A percentile compares a stretch with the other conserved stretches of the same genome.
Evolutionary conservation across 2,797 vertebrate species (phyloP).

Genomic region (Melanotaenia pygmaea): DNA sequence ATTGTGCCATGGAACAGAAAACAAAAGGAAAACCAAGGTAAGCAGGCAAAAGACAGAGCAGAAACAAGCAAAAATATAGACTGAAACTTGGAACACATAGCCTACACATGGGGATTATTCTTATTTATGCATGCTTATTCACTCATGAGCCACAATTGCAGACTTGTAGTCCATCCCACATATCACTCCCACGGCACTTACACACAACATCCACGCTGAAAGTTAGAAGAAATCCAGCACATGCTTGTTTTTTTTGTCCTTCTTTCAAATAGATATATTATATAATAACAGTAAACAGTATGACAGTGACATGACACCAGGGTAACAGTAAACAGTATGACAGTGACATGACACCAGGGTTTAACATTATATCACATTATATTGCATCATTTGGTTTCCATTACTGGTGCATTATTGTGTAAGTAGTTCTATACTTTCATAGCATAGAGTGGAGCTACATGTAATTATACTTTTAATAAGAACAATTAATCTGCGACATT

Average conservation of each 20-base stretch:
- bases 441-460: background rate
- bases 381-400: too few relatives aligned
- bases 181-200: slow-evolving; percentile 51
- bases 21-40: slow-evolving; percentile 58
- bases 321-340: too few relatives aligned
- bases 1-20: slow-evolving; percentile 51
- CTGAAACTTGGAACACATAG: slow-evolving; percentile 38
- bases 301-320: too few relatives aligned
- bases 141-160: slow-evolving; percentile 49
- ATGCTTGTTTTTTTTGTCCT: background rate
- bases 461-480: background rate
- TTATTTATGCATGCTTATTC: slow-evolving; percentile 47
- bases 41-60: slow-evolving; percentile 13
- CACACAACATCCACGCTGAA: slow-evolving; percentile 25
- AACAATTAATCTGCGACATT: background rate
- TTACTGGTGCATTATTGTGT: too few relatives aligned
- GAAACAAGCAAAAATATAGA: slow-evolving; percentile 17
- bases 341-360: too few relatives aligned
- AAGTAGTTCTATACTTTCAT: too few relatives aligned
- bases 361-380: too few relatives aligned
- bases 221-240: background rate
- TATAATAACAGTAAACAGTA: too few relatives aligned
- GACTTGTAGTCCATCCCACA: slow-evolving; percentile 62
- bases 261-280: too few relatives aligned
- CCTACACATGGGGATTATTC: slow-evolving; percentile 48